A percentile compares a stretch with the other conserved stretches of the same genome.
These are phyloP conservation scores for Myotis planiceps DNA, from an alignment of 2,797 vertebrate species.

Conservation along the genomic window DNA sequence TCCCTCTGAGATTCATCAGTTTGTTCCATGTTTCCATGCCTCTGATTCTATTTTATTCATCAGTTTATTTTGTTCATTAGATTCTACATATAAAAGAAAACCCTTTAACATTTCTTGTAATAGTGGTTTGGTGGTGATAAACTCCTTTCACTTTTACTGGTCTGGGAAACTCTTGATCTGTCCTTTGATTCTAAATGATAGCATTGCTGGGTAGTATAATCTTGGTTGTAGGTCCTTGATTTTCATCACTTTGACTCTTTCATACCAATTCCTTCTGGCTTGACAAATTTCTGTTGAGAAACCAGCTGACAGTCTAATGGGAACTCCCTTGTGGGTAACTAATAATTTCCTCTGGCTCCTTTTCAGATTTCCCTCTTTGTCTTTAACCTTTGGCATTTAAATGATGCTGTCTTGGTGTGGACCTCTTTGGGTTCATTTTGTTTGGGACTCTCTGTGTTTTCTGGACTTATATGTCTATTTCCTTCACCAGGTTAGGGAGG, in stretches of 20 bases:
- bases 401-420: not conserved
- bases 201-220: not conserved
- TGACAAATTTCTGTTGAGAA: not conserved
- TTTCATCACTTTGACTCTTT: not conserved
- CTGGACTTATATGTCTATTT: not conserved
- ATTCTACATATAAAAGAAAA: not conserved
- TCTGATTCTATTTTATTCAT: no score
- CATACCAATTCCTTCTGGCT: not conserved
- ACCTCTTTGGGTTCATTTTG: not conserved
- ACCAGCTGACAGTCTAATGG: not conserved
- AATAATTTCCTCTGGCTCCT: not conserved
- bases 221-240: not conserved
- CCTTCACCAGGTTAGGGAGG: not conserved
- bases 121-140: not conserved
- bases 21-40: no score
- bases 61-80: no score
- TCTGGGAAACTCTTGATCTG: not conserved
- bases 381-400: not conserved
- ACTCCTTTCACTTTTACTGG: not conserved
- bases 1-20: no score
- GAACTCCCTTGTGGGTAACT: not conserved
- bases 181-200: not conserved
- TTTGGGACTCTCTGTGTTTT: not conserved
- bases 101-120: not conserved
- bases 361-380: not conserved